Conservation (phyloP, 2,113 vertebrate species). For the Triplophysa siluroides region DNA sequence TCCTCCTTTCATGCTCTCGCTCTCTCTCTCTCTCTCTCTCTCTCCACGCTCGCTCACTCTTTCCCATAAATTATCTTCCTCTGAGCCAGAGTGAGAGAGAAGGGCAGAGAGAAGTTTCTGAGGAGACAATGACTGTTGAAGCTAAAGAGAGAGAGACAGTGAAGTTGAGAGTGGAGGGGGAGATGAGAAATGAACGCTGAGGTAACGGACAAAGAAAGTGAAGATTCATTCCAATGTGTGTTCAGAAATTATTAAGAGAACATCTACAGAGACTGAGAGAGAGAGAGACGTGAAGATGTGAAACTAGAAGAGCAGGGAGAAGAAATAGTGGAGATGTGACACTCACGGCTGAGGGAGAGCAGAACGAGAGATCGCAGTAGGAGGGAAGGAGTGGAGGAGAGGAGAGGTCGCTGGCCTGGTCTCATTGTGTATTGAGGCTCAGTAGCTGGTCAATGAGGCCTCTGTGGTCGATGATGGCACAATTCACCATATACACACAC, state of each 20-base stretch:
- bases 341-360: slow-evolving; percentile 75
- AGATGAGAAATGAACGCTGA: slow-evolving; percentile 19
- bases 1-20: slow-evolving; percentile 19
- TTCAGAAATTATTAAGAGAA: slow-evolving; percentile 8
- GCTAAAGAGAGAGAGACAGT: background rate
- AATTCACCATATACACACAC: slow-evolving; percentile 38
- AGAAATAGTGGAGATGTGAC: background rate
- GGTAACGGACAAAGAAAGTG: slow-evolving; percentile 7
- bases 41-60: slow-evolving; percentile 27
- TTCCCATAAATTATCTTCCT: slow-evolving; percentile 50
- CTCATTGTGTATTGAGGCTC: slow-evolving; percentile 73
- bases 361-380: slow-evolving; percentile 67
- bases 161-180: background rate
- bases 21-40: slow-evolving; percentile 32
- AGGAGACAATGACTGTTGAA: background rate
- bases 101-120: slow-evolving; percentile 25
- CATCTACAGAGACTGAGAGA: background rate
- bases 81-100: background rate
- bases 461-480: slow-evolving; percentile 69
- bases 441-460: slow-evolving; percentile 71
- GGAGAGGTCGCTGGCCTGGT: slow-evolving; percentile 64
- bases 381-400: slow-evolving; percentile 60
- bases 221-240: slow-evolving; percentile 44
- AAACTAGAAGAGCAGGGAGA: background rate
- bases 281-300: background rate